Evolutionary conservation across 2,113 vertebrate species (phyloP).

Genomic region (Chaetodon auriga): DNA sequence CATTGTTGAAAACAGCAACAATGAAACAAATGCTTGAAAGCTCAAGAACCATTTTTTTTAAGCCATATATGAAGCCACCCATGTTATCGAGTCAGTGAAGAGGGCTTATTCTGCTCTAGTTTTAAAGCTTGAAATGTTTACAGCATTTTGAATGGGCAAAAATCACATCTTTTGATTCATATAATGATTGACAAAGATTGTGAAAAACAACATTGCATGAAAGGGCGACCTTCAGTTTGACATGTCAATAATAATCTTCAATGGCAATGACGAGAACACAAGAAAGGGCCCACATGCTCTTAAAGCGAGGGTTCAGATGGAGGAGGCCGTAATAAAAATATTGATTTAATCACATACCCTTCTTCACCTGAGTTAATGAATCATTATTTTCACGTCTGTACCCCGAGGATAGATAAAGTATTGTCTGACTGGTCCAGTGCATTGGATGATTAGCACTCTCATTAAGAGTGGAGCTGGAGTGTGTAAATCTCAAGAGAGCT

Average conservation of each 20-base stretch:
- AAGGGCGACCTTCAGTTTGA: slow-evolving; percentile 1
- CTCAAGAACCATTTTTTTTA: neutral
- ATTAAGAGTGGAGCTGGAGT: slow-evolving; percentile 69
- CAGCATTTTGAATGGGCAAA: neutral
- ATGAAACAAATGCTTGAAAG: neutral
- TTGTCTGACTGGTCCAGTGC: slow-evolving; percentile 62
- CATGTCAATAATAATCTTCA: slow-evolving; percentile 6
- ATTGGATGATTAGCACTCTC: slow-evolving; percentile 74
- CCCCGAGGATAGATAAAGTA: slow-evolving; percentile 67
- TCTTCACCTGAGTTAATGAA: slow-evolving; percentile 63
- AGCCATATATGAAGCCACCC: neutral
- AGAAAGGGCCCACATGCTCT: neutral
- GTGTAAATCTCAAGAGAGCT: slow-evolving; percentile 66
- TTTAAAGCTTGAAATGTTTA: slow-evolving; percentile 4
- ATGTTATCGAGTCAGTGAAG: neutral
- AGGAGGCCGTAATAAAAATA: slow-evolving; percentile 46
- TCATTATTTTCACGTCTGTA: slow-evolving; percentile 67
- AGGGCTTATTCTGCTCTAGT: neutral
- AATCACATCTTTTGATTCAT: slow-evolving; percentile 6
- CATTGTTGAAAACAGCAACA: neutral
- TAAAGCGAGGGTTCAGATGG: slow-evolving; percentile 33
- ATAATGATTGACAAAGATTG: slow-evolving; percentile 20
- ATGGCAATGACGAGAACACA: neutral
- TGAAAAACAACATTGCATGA: slow-evolving; percentile 1
- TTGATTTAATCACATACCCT: slow-evolving; percentile 65